Percentiles rank a stretch among this genome's conserved stretches.
These are phyloP conservation scores for Delia radicum DNA, from an alignment of 1,140 invertebrate species.

Conservation along the genomic window DNA sequence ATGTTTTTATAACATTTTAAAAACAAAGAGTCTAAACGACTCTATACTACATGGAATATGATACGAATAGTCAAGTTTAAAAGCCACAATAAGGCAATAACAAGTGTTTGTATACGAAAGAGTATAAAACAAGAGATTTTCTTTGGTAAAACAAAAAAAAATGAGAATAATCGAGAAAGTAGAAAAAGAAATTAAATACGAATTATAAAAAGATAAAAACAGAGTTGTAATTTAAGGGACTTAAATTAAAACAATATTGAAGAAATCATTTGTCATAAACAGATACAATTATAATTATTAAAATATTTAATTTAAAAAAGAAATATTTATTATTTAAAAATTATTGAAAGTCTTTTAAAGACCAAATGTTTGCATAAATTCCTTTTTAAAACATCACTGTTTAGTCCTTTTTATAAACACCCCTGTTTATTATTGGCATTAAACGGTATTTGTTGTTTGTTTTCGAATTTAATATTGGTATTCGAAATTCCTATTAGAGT, in stretches of 20 bases:
- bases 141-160: too few species aligned
- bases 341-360: background rate
- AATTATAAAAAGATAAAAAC: background rate
- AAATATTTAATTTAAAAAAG: background rate
- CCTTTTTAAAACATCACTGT: background rate
- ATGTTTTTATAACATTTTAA: background rate
- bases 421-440: background rate
- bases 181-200: background rate
- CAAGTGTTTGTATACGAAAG: constrained; percentile 10
- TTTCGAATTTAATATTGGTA: constrained; percentile 24
- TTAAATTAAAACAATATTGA: too few species aligned
- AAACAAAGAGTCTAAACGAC: background rate
- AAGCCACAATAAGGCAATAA: background rate
- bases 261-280: too few species aligned
- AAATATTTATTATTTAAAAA: background rate
- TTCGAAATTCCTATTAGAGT: constrained; percentile 12
- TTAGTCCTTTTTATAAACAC: background rate
- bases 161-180: too few species aligned
- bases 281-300: too few species aligned
- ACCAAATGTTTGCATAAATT: too few species aligned
- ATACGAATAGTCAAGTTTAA: background rate
- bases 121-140: too few species aligned
- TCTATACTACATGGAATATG: too few species aligned
- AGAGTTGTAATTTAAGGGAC: background rate
- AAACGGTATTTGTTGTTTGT: too few species aligned